Evolutionary conservation across 2,888 invertebrate species (phyloP).

Genomic region (Nycteola revayana): DNA sequence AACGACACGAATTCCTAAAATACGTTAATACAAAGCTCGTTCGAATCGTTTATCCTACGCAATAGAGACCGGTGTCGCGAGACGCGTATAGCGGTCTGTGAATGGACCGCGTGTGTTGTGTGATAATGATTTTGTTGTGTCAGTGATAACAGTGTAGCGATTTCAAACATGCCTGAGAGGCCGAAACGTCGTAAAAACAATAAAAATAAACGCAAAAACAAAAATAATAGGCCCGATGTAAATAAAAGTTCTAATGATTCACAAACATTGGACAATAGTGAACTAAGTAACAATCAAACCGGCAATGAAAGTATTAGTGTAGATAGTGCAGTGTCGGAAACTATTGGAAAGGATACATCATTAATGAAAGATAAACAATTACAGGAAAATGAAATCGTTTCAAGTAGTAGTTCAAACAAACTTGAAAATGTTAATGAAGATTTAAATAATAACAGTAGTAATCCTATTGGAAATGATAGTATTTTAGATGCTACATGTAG

Average conservation of each 20-base stretch:
- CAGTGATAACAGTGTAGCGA: slow-evolving; percentile 65
- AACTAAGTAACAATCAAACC: slow-evolving; percentile 33
- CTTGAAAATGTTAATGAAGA: slow-evolving; percentile 34
- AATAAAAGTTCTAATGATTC: slow-evolving; percentile 45
- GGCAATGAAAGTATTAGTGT: slow-evolving; percentile 15
- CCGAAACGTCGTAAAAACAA: slow-evolving; percentile 71
- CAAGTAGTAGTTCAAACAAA: slow-evolving; percentile 18
- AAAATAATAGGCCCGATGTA: slow-evolving; percentile 49
- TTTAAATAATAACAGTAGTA: slow-evolving; percentile 48
- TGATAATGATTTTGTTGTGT: slow-evolving; percentile 57
- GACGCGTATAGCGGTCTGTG: slow-evolving; percentile 46
- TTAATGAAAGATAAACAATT: neutral
- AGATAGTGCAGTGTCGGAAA: slow-evolving; percentile 8
- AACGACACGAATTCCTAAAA: slow-evolving; percentile 52
- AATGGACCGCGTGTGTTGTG: slow-evolving; percentile 56
- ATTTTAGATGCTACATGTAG: slow-evolving; percentile 5
- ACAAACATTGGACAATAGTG: slow-evolving; percentile 35
- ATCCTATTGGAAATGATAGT: slow-evolving; percentile 9
- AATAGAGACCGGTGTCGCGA: slow-evolving; percentile 55
- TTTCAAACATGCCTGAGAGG: slow-evolving; percentile 68
- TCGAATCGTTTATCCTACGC: slow-evolving; percentile 60
- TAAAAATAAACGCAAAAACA: slow-evolving; percentile 74
- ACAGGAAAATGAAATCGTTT: slow-evolving; percentile 5
- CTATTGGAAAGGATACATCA: slow-evolving; percentile 10
- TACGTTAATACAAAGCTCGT: slow-evolving; percentile 42